Base-by-base conservation (phyloP, 2,113 vertebrate species). In the Entomyzon cyanotis region DNA sequence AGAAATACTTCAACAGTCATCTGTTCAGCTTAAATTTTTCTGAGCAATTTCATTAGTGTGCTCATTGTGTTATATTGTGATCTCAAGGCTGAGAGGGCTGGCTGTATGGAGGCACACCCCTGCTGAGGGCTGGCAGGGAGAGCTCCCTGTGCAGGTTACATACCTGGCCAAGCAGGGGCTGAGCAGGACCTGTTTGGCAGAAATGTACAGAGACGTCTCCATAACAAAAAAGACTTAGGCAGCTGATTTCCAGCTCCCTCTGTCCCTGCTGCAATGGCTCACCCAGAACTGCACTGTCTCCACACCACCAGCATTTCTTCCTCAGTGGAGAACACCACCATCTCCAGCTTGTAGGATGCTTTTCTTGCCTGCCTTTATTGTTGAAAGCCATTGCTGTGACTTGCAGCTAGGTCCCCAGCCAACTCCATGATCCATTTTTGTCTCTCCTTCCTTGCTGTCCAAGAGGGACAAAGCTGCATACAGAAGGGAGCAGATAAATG, bases 91-190 rank as follows among this genome's bases (percentile, higher is more conserved):
- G n/a, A 74, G 20, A 80, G 52, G 39, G 31, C 75, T 2, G 10
- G 39, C 14, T 70, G 16, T 5, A 15, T 5, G 16, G 39, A 28
- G 58, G 49, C 30, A 60, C 3, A 1, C 39, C 52, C 52, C 80
- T 60, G 23, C 44, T 25, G 37, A 39, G 15, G 19, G 18, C 22
- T 68, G 20, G 20, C 12, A 65, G n/a, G 1, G 4, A 23, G 31
- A 60, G 19, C 5, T 78, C 22, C 16, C 65, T 49, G 49, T 10
- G 21, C n/a, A 64, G 39, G 9, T 2, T 0, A 0, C 39, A 31
- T 0, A 0, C 9, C 11, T 47, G 53, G 12, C 9, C 7, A 5
- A 50, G 33, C 1, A 2, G 25, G 5, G 28, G 25, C 2, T 74
- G 30, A 81, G 19, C 0, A 3, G 39, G 12, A 65, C 59, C 8